A percentile compares a stretch with the other conserved stretches of the same genome.
phyloP scores from a whole-genome alignment of 2,888 invertebrate genomes.

The Pseudeuparius sepicola region DNA sequence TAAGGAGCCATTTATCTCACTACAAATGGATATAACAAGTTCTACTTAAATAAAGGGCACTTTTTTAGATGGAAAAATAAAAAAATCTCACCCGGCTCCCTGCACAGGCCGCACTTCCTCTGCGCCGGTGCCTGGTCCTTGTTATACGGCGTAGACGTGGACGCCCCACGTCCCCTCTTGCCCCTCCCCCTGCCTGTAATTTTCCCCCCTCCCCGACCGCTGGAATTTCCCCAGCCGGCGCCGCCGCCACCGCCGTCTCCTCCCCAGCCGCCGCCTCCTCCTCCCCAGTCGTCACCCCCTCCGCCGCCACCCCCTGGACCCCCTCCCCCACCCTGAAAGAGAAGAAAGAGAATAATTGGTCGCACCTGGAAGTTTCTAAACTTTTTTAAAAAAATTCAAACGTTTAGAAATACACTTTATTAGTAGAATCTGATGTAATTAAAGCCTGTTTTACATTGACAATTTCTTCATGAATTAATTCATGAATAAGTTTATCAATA shows the following conservation, averaged over 20 bases:
- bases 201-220: slow-evolving; percentile 22
- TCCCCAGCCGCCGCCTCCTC: slow-evolving; percentile 31
- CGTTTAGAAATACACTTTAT: too few relatives aligned
- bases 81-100: slow-evolving; percentile 52
- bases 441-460: too few relatives aligned
- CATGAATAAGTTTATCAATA: too few relatives aligned
- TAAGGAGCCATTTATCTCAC: too few relatives aligned
- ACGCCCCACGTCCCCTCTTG: too few relatives aligned
- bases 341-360: too few relatives aligned
- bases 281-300: slow-evolving; percentile 24
- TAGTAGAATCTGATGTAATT: too few relatives aligned
- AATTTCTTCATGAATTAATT: too few relatives aligned
- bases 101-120: slow-evolving; percentile 64
- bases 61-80: too few relatives aligned
- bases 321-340: slow-evolving; percentile 15
- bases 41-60: too few relatives aligned
- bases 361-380: too few relatives aligned
- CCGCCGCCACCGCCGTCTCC: slow-evolving; percentile 24
- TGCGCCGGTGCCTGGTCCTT: slow-evolving; percentile 32
- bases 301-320: slow-evolving; percentile 17
- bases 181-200: slow-evolving; percentile 23
- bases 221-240: slow-evolving; percentile 21
- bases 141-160: slow-evolving; percentile 25
- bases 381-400: too few relatives aligned
- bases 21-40: slow-evolving; percentile 1